These are phyloP conservation scores for Pentamera pediparva DNA, from an alignment of 53 echinoderm and acorn worm genomes.

Conservation along the genomic window DNA sequence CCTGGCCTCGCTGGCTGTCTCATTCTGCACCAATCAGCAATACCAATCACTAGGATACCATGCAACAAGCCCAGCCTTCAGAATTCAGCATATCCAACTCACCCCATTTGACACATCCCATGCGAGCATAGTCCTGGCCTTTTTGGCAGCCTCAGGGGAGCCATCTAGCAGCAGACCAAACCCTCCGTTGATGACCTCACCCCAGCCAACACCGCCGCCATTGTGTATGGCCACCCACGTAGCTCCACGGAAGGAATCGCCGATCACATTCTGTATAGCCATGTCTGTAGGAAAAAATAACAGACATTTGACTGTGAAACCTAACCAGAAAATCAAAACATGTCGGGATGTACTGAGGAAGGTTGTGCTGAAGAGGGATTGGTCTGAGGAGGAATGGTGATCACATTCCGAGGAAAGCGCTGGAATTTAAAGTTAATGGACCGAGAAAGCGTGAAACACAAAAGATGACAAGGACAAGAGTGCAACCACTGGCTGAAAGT, in stretches of 20 bases:
- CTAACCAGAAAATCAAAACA: neutral
- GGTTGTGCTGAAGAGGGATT: neutral
- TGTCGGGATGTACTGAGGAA: neutral
- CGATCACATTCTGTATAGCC: conserved; percentile 98
- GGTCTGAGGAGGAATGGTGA: neutral
- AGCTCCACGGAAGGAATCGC: conserved; percentile 98
- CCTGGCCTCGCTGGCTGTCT: too few species aligned
- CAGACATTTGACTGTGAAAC: too few species aligned
- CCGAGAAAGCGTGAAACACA: too few species aligned
- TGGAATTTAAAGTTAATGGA: too few species aligned
- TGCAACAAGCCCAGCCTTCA: too few species aligned
- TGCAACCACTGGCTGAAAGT: too few species aligned
- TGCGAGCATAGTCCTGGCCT: conserved; percentile 85
- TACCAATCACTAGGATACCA: too few species aligned
- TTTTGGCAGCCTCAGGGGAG: conserved; percentile 59
- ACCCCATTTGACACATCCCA: conserved; percentile 99
- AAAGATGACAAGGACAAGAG: too few species aligned
- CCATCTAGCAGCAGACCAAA: conserved; percentile 95
- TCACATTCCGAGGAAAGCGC: neutral
- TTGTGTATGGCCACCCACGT: conserved; percentile 99
- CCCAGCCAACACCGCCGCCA: conserved; percentile 97
- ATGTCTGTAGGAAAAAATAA: conserved; percentile 59
- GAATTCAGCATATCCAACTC: conserved; percentile 15
- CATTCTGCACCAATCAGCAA: too few species aligned
- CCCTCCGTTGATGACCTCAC: conserved; percentile 97